phyloP scores from a whole-genome alignment of 2,113 vertebrate species.

The Tenebrosternarchus preto region DNA sequence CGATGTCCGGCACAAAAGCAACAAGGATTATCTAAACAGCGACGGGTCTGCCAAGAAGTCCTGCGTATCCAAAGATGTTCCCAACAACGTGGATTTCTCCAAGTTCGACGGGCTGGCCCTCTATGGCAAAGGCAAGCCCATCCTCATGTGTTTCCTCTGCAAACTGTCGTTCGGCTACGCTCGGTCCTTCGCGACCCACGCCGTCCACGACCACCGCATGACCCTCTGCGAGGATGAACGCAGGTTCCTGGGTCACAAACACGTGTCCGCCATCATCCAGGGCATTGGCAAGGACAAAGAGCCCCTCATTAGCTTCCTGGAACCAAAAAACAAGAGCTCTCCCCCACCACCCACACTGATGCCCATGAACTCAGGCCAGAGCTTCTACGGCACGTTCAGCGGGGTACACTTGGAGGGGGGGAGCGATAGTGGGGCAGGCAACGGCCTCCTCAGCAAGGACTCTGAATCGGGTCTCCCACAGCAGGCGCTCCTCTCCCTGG shows the following conservation, averaged over 20 bases:
- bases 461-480: slow-evolving; percentile 73
- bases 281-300: slow-evolving; percentile 99
- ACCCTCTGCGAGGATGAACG: slow-evolving; percentile 97
- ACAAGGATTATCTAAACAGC: slow-evolving; percentile 99
- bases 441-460: slow-evolving; percentile 75
- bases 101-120: slow-evolving; percentile 97
- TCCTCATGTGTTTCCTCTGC: slow-evolving; percentile 99
- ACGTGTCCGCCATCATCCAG: slow-evolving; percentile 99
- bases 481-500: slow-evolving; percentile 83
- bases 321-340: slow-evolving; percentile 99
- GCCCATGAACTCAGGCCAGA: slow-evolving; percentile 93
- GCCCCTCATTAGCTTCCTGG: slow-evolving; percentile 99
- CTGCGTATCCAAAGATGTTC: slow-evolving; percentile 99
- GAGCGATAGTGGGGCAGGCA: slow-evolving; percentile 67
- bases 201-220: slow-evolving; percentile 98
- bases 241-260: slow-evolving; percentile 95
- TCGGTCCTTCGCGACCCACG: slow-evolving; percentile 96
- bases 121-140: slow-evolving; percentile 98
- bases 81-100: slow-evolving; percentile 99
- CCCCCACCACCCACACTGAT: slow-evolving; percentile 87
- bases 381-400: slow-evolving; percentile 98
- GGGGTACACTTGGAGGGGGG: slow-evolving; percentile 94
- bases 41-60: slow-evolving; percentile 99
- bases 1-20: slow-evolving; percentile 99
- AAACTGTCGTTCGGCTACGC: slow-evolving; percentile 98